Evolutionary conservation across 2,113 vertebrate genomes (phyloP).

Genomic region (Aptenodytes forsteri): DNA sequence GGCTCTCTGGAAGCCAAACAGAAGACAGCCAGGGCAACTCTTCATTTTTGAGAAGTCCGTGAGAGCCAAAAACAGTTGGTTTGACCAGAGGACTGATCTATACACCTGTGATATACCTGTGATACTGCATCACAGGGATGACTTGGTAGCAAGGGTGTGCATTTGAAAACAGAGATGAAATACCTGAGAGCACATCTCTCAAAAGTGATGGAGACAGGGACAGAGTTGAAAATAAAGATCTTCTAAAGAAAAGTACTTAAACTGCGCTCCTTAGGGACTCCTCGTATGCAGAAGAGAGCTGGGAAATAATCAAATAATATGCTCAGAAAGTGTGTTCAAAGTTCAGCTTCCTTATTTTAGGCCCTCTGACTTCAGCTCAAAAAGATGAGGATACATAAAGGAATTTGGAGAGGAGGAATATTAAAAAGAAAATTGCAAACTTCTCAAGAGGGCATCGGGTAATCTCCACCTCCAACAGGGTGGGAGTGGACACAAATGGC

Average conservation of each 20-base stretch:
- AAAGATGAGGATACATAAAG: neutral
- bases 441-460: neutral
- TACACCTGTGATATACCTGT: neutral
- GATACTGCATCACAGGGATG: neutral
- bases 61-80: neutral
- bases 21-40: neutral
- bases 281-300: neutral
- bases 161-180: neutral
- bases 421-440: neutral
- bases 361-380: neutral
- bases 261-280: neutral
- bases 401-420: neutral
- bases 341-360: neutral
- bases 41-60: neutral
- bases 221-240: neutral
- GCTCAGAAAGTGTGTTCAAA: neutral
- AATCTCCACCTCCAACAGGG: neutral
- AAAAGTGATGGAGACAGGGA: neutral
- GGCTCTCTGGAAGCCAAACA: neutral
- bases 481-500: neutral
- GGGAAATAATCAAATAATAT: neutral
- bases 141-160: neutral
- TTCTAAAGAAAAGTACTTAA: neutral
- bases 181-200: neutral
- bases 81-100: neutral